Conservation (phyloP, 1,140 invertebrate species). For the Papilio polyxenes region DNA sequence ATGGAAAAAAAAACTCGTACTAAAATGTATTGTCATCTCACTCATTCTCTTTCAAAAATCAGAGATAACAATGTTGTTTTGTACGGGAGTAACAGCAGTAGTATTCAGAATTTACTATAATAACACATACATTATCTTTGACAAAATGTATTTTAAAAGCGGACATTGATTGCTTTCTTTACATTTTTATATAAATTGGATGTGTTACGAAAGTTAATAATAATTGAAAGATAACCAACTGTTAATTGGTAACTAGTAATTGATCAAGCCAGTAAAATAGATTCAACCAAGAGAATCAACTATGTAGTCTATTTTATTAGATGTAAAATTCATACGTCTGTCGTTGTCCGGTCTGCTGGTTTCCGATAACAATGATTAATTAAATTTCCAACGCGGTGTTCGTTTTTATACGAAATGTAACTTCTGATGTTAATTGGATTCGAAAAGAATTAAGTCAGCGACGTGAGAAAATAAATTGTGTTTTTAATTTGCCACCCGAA, state of each 20-base stretch:
- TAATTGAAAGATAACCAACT: too few species aligned
- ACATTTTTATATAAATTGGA: neutral
- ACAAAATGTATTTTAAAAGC: neutral
- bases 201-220: neutral
- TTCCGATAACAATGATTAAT: slow-evolving; percentile 28
- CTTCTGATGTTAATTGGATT: slow-evolving; percentile 33
- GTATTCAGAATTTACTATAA: neutral
- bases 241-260: neutral
- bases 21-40: neutral
- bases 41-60: neutral
- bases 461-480: slow-evolving; percentile 34
- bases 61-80: neutral
- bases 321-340: slow-evolving; percentile 11
- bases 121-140: neutral
- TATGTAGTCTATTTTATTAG: neutral
- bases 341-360: neutral
- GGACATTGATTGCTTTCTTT: neutral
- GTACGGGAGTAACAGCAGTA: neutral
- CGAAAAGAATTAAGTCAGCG: slow-evolving; percentile 26
- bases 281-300: neutral
- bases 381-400: slow-evolving; percentile 7
- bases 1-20: neutral
- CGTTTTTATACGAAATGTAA: slow-evolving; percentile 17
- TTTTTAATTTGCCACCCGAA: slow-evolving; percentile 35
- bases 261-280: neutral